Evolutionary conservation across 2,113 vertebrate species (phyloP).

Genomic region (Aplodontia rufa): DNA sequence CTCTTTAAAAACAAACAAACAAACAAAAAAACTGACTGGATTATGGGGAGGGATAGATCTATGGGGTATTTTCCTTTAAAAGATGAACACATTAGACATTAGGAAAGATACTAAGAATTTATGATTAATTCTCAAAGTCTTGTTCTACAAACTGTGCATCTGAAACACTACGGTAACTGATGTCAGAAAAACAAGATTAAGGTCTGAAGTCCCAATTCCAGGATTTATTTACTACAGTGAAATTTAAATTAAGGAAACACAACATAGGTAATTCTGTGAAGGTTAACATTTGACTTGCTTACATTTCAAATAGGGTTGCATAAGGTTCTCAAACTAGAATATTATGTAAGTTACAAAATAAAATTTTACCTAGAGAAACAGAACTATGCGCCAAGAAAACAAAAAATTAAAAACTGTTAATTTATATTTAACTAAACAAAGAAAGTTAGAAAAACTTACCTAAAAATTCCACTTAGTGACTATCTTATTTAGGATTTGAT

Average conservation of each 20-base stretch:
- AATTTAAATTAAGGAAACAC: conserved; percentile 3
- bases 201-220: conserved; percentile 15
- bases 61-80: conserved; percentile 1
- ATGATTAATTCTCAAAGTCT: conserved; percentile 39
- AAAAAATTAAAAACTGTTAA: conserved; percentile 1
- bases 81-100: neutral
- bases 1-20: too few species aligned
- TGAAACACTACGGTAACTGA: conserved; percentile 27
- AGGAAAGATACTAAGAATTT: conserved; percentile 14
- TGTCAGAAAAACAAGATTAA: neutral
- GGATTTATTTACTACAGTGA: conserved; percentile 26
- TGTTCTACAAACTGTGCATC: neutral
- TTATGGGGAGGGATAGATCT: neutral
- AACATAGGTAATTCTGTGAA: neutral
- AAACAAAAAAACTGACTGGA: too few species aligned
- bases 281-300: conserved; percentile 15
- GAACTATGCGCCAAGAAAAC: neutral
- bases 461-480: conserved; percentile 78
- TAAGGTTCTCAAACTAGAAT: neutral
- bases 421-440: conserved; percentile 12
- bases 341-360: neutral
- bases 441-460: conserved; percentile 78
- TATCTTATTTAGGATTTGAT: conserved; percentile 81
- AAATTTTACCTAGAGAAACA: neutral
- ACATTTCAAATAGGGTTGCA: neutral